A percentile compares a stretch with the other conserved stretches of the same genome.
These are phyloP conservation scores for Tyria jacobaeae DNA, from an alignment of 2,888 invertebrate genomes.

Conservation along the genomic window DNA sequence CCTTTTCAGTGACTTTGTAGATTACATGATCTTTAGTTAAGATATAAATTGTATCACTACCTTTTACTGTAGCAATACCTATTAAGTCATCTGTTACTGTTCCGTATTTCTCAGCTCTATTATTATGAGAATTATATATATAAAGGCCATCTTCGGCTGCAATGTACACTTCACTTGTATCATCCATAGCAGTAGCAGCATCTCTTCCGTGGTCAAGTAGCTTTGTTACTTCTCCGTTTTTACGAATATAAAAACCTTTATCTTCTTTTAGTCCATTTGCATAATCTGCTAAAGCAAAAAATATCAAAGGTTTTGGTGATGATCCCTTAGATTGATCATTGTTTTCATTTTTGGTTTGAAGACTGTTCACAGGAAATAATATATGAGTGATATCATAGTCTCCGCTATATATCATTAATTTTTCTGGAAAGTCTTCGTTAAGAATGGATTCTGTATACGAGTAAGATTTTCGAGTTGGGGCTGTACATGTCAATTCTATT, in stretches of 20 bases:
- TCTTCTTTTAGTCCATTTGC: background rate
- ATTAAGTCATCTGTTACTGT: constrained; percentile 2
- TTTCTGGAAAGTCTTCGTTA: background rate
- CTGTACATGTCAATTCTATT: background rate
- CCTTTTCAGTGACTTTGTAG: constrained; percentile 1
- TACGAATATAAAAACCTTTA: constrained; percentile 10
- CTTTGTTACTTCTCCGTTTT: constrained; percentile 1
- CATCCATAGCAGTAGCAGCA: background rate
- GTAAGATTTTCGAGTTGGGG: background rate
- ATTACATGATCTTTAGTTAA: background rate
- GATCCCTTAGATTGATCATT: background rate
- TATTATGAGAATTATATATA: background rate
- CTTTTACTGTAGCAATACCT: background rate
- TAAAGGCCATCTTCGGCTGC: constrained; percentile 8
- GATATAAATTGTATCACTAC: background rate
- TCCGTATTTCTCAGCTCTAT: constrained; percentile 11
- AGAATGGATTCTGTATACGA: background rate
- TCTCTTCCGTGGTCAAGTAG: constrained; percentile 12
- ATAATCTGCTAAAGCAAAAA: background rate
- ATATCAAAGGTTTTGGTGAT: background rate
- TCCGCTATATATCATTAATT: constrained; percentile 1
- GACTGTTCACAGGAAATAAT: background rate
- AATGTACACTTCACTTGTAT: constrained; percentile 1
- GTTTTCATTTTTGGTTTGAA: background rate
- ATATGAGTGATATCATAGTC: constrained; percentile 8